These are phyloP conservation scores for Acyrthosiphon pisum DNA, from an alignment of 1,140 invertebrate species.

Conservation along the genomic window DNA sequence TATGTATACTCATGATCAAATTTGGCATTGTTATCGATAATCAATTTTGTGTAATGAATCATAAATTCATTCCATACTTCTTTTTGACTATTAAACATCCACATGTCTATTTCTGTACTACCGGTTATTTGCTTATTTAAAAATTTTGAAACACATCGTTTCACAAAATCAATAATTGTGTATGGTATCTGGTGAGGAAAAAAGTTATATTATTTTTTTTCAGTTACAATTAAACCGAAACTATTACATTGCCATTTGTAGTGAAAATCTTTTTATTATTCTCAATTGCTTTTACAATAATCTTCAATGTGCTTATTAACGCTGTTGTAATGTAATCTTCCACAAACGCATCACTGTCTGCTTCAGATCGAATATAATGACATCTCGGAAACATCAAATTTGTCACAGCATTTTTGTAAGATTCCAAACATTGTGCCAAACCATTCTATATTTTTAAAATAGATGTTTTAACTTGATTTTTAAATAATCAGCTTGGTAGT, in stretches of 20 bases:
- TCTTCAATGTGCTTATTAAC: slow-evolving; percentile 82
- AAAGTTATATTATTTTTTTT: neutral
- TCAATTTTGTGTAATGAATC: slow-evolving; percentile 8
- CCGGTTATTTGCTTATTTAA: neutral
- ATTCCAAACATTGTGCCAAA: slow-evolving; percentile 88
- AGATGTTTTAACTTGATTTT: neutral
- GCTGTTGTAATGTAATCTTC: slow-evolving; percentile 89
- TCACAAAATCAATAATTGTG: slow-evolving; percentile 8
- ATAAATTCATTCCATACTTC: slow-evolving; percentile 27
- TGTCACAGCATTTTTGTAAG: slow-evolving; percentile 80
- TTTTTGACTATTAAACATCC: neutral
- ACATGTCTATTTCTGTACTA: neutral
- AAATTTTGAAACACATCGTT: slow-evolving; percentile 12
- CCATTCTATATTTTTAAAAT: slow-evolving; percentile 49
- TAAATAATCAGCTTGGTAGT: neutral
- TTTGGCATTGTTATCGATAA: neutral
- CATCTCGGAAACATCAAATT: slow-evolving; percentile 84
- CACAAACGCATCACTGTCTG: slow-evolving; percentile 86
- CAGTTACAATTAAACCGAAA: neutral
- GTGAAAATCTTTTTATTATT: slow-evolving; percentile 63
- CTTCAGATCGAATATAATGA: slow-evolving; percentile 83
- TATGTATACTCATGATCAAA: slow-evolving; percentile 14
- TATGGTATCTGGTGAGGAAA: slow-evolving; percentile 1
- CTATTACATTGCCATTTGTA: slow-evolving; percentile 38
- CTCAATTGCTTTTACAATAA: slow-evolving; percentile 70